Base-by-base conservation (phyloP, 2,797 vertebrate genomes). In the Phrynocephalus forsythii region DNA sequence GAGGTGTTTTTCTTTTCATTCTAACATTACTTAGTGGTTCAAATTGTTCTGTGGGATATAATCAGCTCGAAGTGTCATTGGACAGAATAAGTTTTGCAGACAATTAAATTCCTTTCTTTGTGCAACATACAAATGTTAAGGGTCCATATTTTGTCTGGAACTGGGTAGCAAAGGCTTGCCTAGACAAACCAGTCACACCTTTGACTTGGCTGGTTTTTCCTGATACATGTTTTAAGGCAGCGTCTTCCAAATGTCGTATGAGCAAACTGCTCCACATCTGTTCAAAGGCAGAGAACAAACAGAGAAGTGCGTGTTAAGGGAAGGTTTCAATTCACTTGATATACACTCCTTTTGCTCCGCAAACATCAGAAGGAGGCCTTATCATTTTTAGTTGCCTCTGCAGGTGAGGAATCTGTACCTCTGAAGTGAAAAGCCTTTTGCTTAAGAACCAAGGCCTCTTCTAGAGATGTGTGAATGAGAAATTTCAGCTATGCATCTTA, bases 41-140 rank as follows among this genome's bases (percentile, higher is more conserved):
- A 89, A 38, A 86, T 83, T 66, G 67, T 89, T 82, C 38, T 15
- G 16, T 86, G 66, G 75, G 75, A 79, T 89, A 5, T 86, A 86
- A 89, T 83, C 66, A 79, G 60, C 66, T 26, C 24, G 82, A 66
- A 86, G 84, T 30, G 63, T 33, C 33, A 15, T 68, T 71, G 67
- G 80, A 78, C 82, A 83, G n/a, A 67, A 73, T 68, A 78, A 44
- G 73, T 86, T 89, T 86, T 50, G 69, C 77, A 75, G 87, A 81
- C 87, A 85, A 81, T 68, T 56, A 81, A 81, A 85, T 81, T 75
- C 56, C 69, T 68, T 75, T 80, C 83, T 85, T 88, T 85, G 77
- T 88, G 63, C 24, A 44, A 84, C 80, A 81, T 44, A 85, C 7
- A 5, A 67, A 66, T 78, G 52, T 60, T 69, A 60, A 30, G 1